These are phyloP conservation scores for Herminia tarsipennalis DNA, from an alignment of 2,888 invertebrate genomes.

Conservation along the genomic window DNA sequence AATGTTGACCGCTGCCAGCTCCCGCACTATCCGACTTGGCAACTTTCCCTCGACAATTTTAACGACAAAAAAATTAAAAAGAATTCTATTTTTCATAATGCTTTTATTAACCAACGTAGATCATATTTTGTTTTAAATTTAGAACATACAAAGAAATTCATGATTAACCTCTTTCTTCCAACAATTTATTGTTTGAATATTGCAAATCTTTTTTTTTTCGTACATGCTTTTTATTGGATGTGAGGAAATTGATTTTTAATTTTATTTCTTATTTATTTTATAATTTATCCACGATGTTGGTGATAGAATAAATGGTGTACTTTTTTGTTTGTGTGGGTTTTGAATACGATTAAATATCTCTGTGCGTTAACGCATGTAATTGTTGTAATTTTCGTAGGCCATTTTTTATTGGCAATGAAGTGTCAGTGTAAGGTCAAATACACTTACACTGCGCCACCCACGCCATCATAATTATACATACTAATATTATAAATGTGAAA, in stretches of 20 bases:
- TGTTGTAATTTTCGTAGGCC: too few relatives aligned
- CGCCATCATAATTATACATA: too few relatives aligned
- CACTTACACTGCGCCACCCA: too few relatives aligned
- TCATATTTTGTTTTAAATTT: constrained; percentile 46
- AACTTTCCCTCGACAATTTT: constrained; percentile 45
- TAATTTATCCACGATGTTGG: constrained; percentile 15
- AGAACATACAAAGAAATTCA: constrained; percentile 35
- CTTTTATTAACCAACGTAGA: constrained; percentile 55
- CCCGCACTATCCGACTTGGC: constrained; percentile 45
- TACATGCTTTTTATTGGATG: too few relatives aligned
- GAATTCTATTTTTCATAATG: constrained; percentile 52
- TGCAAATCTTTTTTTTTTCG: constrained; percentile 11
- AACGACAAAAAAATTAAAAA: constrained; percentile 45
- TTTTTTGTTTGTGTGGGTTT: too few relatives aligned
- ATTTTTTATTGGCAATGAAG: too few relatives aligned
- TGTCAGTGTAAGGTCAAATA: too few relatives aligned
- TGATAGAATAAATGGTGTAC: too few relatives aligned
- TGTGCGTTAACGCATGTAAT: too few relatives aligned
- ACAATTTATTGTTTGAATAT: constrained; percentile 26
- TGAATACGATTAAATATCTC: too few relatives aligned
- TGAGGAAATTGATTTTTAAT: constrained; percentile 20
- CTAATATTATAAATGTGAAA: too few relatives aligned
- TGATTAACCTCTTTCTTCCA: constrained; percentile 23
- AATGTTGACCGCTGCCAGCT: constrained; percentile 21
- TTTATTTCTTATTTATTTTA: constrained; percentile 19